These are phyloP conservation scores for Dicyrtomina minuta DNA, from an alignment of 2,888 invertebrate species.

Conservation along the genomic window DNA sequence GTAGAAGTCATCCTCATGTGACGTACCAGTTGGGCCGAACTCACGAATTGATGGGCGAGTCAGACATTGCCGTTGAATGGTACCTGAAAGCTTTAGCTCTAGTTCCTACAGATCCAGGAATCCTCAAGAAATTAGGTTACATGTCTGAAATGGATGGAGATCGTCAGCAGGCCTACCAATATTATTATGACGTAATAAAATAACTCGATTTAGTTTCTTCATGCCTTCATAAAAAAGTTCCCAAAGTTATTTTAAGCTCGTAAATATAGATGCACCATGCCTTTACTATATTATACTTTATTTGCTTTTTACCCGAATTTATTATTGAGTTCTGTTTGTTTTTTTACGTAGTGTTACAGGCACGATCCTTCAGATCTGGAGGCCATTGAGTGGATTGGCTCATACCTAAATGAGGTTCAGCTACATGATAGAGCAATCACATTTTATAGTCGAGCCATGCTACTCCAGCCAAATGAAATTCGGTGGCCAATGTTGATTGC, in stretches of 20 bases:
- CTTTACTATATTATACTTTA: no score
- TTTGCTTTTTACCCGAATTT: no score
- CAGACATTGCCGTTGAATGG: constrained; percentile 62
- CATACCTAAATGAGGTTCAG: constrained; percentile 84
- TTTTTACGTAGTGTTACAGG: constrained; percentile 69
- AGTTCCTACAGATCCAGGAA: constrained; percentile 83
- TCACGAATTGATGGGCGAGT: constrained; percentile 68
- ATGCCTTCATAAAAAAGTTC: background rate
- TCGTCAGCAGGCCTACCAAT: constrained; percentile 83
- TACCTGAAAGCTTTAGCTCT: constrained; percentile 77
- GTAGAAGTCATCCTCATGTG: constrained; percentile 69
- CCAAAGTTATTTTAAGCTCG: constrained; percentile 6
- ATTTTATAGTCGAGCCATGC: constrained; percentile 78
- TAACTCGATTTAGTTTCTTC: no score
- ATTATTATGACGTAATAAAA: constrained; percentile 76
- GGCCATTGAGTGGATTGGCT: constrained; percentile 85
- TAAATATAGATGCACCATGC: background rate
- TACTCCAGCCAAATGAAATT: constrained; percentile 75
- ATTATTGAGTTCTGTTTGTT: no score
- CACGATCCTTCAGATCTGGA: constrained; percentile 71
- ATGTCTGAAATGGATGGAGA: constrained; percentile 89
- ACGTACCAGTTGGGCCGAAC: constrained; percentile 77
- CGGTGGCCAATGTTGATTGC: constrained; percentile 85
- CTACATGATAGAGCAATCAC: constrained; percentile 81
- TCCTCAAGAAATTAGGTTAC: constrained; percentile 84